phyloP scores from a whole-genome alignment of 2,797 vertebrate species.

The Echeneis naucrates region DNA sequence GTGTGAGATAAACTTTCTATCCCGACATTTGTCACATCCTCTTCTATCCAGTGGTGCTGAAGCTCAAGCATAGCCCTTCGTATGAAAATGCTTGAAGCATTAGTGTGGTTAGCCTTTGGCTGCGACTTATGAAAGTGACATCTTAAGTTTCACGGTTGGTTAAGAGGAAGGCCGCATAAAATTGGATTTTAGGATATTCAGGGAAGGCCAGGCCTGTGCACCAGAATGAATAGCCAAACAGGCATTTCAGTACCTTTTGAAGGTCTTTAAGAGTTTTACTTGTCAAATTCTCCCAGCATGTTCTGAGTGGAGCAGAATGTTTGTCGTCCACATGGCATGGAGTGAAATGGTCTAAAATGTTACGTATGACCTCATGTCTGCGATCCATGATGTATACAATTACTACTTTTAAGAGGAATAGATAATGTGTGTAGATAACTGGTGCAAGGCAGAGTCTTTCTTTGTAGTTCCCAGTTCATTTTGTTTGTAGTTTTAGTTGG shows the following conservation, averaged over 20 bases:
- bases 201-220: constrained; percentile 22
- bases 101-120: constrained; percentile 49
- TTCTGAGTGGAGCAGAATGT: background rate
- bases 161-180: constrained; percentile 52
- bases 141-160: constrained; percentile 66
- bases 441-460: no score
- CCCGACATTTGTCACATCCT: constrained; percentile 26
- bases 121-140: constrained; percentile 64
- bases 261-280: constrained; percentile 15
- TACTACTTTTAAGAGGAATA: background rate
- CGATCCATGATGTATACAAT: background rate
- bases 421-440: background rate
- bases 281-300: constrained; percentile 9
- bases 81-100: constrained; percentile 11
- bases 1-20: constrained; percentile 31
- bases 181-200: constrained; percentile 69
- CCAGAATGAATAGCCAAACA: constrained; percentile 3
- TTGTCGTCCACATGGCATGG: constrained; percentile 4
- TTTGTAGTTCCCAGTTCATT: no score
- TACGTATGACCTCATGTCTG: constrained; percentile 6
- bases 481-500: background rate
- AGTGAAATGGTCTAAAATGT: background rate
- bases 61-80: background rate
- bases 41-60: constrained; percentile 9
- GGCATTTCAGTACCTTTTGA: constrained; percentile 32